Percentiles rank a stretch among this genome's conserved stretches.
These are phyloP conservation scores for Anolis sagrei DNA, from an alignment of 2,113 vertebrate species.

Conservation along the genomic window DNA sequence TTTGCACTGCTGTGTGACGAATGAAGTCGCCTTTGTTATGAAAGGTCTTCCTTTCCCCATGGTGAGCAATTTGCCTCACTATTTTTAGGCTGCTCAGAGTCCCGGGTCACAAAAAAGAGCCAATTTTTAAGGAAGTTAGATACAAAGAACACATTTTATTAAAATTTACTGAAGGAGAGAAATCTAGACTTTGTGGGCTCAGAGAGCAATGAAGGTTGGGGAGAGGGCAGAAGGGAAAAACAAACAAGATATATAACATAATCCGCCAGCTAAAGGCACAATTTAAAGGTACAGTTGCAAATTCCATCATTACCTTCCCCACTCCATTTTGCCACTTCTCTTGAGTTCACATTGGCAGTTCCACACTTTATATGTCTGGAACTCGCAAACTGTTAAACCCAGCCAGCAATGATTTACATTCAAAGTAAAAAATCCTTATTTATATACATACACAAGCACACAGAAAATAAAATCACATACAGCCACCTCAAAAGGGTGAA, in stretches of 20 bases:
- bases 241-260: not conserved
- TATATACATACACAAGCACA: not conserved
- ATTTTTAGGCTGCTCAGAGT: not conserved
- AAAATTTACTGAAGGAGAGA: slow-evolving; percentile 32
- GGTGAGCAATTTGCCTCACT: fast-evolving
- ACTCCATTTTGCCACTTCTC: not conserved
- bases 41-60: slow-evolving; percentile 25
- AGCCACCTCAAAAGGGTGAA: not conserved
- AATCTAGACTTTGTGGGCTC: slow-evolving; percentile 41
- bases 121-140: slow-evolving; percentile 54
- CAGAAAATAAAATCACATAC: slow-evolving; percentile 10
- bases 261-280: slow-evolving; percentile 26
- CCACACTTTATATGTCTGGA: not conserved
- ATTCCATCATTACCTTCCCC: not conserved
- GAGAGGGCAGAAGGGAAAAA: not conserved
- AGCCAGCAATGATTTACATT: not conserved
- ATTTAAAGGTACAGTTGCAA: not conserved
- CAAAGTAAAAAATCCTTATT: slow-evolving; percentile 27
- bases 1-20: not conserved
- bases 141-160: slow-evolving; percentile 69
- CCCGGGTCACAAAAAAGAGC: not conserved
- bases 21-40: fast-evolving
- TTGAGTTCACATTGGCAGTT: not conserved
- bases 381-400: not conserved
- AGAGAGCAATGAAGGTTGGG: slow-evolving; percentile 31